Evolutionary conservation across 1,140 invertebrate genomes (phyloP).

Genomic region (Calosoma granatense): DNA sequence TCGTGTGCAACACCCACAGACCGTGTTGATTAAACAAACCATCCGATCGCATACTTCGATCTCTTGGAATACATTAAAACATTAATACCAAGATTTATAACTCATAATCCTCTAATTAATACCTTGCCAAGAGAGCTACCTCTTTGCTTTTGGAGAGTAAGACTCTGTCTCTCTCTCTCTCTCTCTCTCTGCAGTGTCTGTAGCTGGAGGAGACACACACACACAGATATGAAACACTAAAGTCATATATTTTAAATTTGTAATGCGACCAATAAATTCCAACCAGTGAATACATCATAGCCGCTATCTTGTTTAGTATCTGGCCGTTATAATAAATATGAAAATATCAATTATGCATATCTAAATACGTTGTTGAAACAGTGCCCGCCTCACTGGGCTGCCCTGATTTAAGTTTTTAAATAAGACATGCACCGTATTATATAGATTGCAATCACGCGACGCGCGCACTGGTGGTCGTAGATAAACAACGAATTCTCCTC

Average conservation of each 20-base stretch:
- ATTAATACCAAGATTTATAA: neutral
- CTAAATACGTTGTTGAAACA: conserved; percentile 23
- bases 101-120: conserved; percentile 8
- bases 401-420: conserved; percentile 6
- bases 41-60: neutral
- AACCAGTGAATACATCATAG: neutral
- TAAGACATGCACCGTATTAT: neutral
- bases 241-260: neutral
- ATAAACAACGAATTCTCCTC: too few species aligned
- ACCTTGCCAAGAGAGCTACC: neutral
- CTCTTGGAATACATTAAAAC: neutral
- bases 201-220: neutral
- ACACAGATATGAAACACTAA: too few species aligned
- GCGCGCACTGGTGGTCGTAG: neutral
- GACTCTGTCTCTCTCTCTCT: neutral
- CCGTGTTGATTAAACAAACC: neutral
- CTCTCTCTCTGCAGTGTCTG: neutral
- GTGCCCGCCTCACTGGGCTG: conserved; percentile 19
- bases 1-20: neutral
- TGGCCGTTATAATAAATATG: conserved; percentile 22
- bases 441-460: neutral
- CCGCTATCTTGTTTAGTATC: conserved; percentile 20
- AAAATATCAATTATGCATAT: conserved; percentile 29
- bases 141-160: neutral
- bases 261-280: neutral